Conservation (phyloP, 2,888 invertebrate species). For the Lissonota sp. region DNA sequence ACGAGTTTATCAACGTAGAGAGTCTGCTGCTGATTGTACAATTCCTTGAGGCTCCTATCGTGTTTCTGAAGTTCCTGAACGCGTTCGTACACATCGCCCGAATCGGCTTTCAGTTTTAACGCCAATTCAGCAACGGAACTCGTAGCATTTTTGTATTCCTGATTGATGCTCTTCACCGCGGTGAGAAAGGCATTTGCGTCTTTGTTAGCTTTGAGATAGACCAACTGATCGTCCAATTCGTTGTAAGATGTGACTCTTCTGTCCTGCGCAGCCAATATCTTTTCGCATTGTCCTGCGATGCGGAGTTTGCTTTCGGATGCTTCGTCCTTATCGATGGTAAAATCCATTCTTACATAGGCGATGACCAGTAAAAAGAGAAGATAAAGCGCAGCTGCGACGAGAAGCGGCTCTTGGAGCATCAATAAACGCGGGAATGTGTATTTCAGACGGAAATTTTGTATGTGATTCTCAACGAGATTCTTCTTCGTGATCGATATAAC, state of each 20-base stretch:
- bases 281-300: constrained; percentile 85
- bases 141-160: constrained; percentile 86
- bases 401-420: constrained; percentile 96
- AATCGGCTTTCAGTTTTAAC: constrained; percentile 86
- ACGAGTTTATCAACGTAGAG: constrained; percentile 87
- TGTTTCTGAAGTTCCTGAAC: constrained; percentile 86
- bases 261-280: constrained; percentile 86
- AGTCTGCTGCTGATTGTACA: constrained; percentile 84
- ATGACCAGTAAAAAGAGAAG: constrained; percentile 96
- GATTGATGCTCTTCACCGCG: constrained; percentile 86
- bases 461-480: constrained; percentile 98
- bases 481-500: constrained; percentile 92
- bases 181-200: constrained; percentile 84
- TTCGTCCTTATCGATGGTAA: constrained; percentile 93
- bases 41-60: constrained; percentile 84
- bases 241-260: constrained; percentile 86
- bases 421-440: constrained; percentile 94
- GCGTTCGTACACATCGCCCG: constrained; percentile 87
- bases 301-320: constrained; percentile 84
- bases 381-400: constrained; percentile 95
- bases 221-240: constrained; percentile 86
- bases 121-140: constrained; percentile 85
- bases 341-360: constrained; percentile 97
- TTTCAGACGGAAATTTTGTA: constrained; percentile 95
- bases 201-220: constrained; percentile 86